A percentile compares a stretch with the other conserved stretches of the same genome.
phyloP scores from a whole-genome alignment of 2,888 invertebrate species.

The Philaethria dido region DNA sequence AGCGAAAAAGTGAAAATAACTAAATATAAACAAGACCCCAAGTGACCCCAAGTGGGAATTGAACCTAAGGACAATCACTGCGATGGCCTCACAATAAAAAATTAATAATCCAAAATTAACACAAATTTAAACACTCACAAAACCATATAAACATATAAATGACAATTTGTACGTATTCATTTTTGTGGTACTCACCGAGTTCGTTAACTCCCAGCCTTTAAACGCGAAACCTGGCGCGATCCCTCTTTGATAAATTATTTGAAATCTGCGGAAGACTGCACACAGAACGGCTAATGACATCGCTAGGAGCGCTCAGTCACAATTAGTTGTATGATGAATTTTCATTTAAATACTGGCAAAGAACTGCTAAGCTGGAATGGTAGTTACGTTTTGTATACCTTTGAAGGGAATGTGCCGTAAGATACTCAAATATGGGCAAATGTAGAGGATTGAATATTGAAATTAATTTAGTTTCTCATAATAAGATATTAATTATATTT shows the following conservation, averaged over 20 bases:
- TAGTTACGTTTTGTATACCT: neutral
- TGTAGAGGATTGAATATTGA: neutral
- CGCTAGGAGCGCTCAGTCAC: constrained; percentile 20
- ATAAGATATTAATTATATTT: too few species aligned
- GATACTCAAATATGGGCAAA: neutral
- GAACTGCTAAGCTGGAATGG: neutral
- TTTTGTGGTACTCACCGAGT: constrained; percentile 8
- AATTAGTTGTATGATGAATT: constrained; percentile 26
- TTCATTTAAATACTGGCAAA: constrained; percentile 11
- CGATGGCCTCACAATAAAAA: too few species aligned
- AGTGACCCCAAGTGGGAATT: too few species aligned
- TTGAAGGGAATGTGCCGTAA: neutral
- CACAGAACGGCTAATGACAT: constrained; percentile 27
- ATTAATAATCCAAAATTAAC: neutral
- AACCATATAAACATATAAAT: neutral
- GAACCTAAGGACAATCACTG: too few species aligned
- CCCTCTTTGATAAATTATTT: constrained; percentile 27
- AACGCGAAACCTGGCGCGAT: constrained; percentile 23
- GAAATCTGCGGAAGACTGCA: constrained; percentile 28
- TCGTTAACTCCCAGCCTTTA: constrained; percentile 20
- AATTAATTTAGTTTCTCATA: neutral
- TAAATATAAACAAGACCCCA: too few species aligned
- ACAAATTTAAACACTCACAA: neutral
- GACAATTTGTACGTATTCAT: neutral
- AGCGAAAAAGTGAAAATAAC: too few species aligned